Evolutionary conservation across 2,888 invertebrate species (phyloP).

Genomic region (Idaea aversata): DNA sequence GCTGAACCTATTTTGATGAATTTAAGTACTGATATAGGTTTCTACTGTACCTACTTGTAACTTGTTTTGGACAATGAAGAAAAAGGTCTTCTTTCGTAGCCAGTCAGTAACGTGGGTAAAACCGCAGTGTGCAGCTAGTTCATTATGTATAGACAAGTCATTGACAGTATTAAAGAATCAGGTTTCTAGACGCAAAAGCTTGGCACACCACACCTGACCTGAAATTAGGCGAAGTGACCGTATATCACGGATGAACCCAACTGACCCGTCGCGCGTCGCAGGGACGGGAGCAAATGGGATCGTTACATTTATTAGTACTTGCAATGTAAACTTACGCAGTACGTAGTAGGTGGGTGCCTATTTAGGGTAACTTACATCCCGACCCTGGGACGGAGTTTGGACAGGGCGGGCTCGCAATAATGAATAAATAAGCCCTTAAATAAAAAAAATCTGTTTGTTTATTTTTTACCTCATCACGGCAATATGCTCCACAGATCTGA

Average conservation of each 20-base stretch:
- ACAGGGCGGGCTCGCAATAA: neutral
- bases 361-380: conserved; percentile 14
- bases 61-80: too few species aligned
- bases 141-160: too few species aligned
- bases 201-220: neutral
- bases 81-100: too few species aligned
- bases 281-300: neutral
- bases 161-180: too few species aligned
- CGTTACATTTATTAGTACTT: neutral
- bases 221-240: neutral
- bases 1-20: too few species aligned
- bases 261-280: neutral
- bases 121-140: too few species aligned
- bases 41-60: too few species aligned
- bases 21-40: too few species aligned
- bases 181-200: neutral
- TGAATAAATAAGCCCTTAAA: neutral
- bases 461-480: too few species aligned
- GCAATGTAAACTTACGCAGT: neutral
- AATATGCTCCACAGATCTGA: too few species aligned
- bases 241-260: neutral
- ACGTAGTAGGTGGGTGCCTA: neutral
- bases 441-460: too few species aligned
- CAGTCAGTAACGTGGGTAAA: too few species aligned
- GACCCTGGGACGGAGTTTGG: conserved; percentile 6